phyloP scores from a whole-genome alignment of 2,797 vertebrate genomes.

The Anguilla megastoma region DNA sequence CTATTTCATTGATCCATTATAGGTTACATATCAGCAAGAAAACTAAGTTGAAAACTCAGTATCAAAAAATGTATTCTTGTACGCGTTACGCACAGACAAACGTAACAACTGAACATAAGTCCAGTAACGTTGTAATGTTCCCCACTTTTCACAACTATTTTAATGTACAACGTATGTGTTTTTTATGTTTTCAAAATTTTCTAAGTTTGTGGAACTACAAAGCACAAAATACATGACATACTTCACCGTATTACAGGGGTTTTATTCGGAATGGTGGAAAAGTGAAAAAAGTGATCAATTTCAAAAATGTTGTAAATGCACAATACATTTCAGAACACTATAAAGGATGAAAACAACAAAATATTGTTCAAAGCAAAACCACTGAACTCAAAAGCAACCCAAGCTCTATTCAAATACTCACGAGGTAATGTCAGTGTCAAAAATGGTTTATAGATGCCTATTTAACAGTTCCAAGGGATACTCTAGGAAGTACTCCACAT shows the following conservation, averaged over 20 bases:
- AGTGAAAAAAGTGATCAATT: background rate
- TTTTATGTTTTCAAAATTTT: background rate
- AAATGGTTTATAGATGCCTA: background rate
- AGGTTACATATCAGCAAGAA: too few species aligned
- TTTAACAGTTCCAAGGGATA: background rate
- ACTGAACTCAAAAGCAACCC: background rate
- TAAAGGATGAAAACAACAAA: background rate
- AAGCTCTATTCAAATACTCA: too few species aligned
- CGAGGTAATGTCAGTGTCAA: background rate
- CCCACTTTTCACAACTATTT: too few species aligned
- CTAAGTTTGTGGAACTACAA: constrained; percentile 1
- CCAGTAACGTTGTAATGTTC: too few species aligned
- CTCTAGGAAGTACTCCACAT: background rate
- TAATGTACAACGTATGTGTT: background rate
- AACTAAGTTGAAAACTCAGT: too few species aligned
- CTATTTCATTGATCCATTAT: too few species aligned
- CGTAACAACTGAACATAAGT: too few species aligned
- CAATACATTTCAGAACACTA: background rate
- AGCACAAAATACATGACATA: background rate
- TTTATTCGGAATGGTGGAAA: background rate
- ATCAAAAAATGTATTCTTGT: too few species aligned
- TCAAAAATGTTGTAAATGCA: background rate
- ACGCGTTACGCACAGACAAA: too few species aligned
- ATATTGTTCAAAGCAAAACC: background rate
- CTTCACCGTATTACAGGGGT: background rate